Evolutionary conservation across 2,888 invertebrate species (phyloP).

Genomic region (Alcis repandata): DNA sequence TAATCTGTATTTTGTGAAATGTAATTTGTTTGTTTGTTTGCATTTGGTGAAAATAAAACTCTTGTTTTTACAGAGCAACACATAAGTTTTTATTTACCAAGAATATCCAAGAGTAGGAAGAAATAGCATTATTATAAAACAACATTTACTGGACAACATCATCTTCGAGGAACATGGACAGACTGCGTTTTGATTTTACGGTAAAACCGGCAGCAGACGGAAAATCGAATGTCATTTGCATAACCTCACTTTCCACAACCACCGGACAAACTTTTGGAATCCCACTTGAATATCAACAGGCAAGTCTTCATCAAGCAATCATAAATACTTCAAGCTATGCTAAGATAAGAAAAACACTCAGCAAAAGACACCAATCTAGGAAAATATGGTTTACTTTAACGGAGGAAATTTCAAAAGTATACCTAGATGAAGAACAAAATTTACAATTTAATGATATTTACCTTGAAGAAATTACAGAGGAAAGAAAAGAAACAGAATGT

Average conservation of each 20-base stretch:
- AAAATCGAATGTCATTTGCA: conserved; percentile 45
- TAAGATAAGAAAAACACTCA: conserved; percentile 7
- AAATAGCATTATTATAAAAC: conserved; percentile 2
- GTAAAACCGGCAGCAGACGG: conserved; percentile 40
- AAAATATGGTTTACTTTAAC: conserved; percentile 33
- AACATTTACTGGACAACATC: conserved; percentile 16
- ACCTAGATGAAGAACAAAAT: conserved; percentile 36
- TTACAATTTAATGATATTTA: conserved; percentile 28
- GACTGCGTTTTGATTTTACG: conserved; percentile 36
- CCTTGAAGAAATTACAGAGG: conserved; percentile 21
- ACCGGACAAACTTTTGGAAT: conserved; percentile 38
- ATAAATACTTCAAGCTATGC: neutral
- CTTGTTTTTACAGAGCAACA: too few relatives aligned
- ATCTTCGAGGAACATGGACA: conserved; percentile 2
- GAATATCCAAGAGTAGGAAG: too few relatives aligned
- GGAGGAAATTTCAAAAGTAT: conserved; percentile 24
- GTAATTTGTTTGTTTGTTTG: too few relatives aligned
- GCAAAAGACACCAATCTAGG: conserved; percentile 37
- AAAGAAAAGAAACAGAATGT: neutral
- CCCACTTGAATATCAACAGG: conserved; percentile 43
- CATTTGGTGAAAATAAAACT: too few relatives aligned
- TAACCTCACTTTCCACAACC: conserved; percentile 46
- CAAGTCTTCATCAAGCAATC: neutral
- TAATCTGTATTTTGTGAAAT: too few relatives aligned
- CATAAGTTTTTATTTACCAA: too few relatives aligned